Conservation (phyloP, 1,140 invertebrate genomes). For the Venustaconcha ellipsiformis region DNA sequence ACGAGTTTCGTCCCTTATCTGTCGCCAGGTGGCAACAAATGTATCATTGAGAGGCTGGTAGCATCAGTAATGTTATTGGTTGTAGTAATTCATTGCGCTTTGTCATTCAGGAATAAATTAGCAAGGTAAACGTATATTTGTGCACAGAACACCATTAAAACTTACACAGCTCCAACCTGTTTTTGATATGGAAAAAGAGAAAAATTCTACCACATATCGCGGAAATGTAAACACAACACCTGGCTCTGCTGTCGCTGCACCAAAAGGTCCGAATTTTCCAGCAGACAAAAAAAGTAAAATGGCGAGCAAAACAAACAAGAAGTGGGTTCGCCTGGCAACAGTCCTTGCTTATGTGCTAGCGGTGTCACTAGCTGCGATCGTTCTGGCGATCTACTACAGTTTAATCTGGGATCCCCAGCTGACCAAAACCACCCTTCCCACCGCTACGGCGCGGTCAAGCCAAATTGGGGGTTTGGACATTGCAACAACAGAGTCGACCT, state of each 20-base stretch:
- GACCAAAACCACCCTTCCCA: slow-evolving; percentile 36
- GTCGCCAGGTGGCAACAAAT: too few relatives aligned
- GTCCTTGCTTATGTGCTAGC: slow-evolving; percentile 96
- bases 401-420: slow-evolving; percentile 91
- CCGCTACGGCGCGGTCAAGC: slow-evolving; percentile 1
- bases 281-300: slow-evolving; percentile 63
- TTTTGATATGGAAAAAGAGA: slow-evolving; percentile 32
- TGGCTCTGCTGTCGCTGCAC: slow-evolving; percentile 22
- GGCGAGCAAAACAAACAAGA: slow-evolving; percentile 69
- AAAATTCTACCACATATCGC: slow-evolving; percentile 25
- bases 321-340: slow-evolving; percentile 86
- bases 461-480: not conserved
- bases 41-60: too few relatives aligned
- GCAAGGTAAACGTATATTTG: too few relatives aligned
- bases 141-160: too few relatives aligned
- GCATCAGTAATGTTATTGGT: too few relatives aligned
- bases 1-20: too few relatives aligned
- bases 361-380: slow-evolving; percentile 94
- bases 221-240: not conserved
- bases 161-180: not conserved
- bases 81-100: too few relatives aligned
- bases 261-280: slow-evolving; percentile 54
- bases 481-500: not conserved
- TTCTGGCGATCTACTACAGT: slow-evolving; percentile 95
- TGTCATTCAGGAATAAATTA: too few relatives aligned